phyloP scores from a whole-genome alignment of 2,888 invertebrate genomes.

The Tachina fera region DNA sequence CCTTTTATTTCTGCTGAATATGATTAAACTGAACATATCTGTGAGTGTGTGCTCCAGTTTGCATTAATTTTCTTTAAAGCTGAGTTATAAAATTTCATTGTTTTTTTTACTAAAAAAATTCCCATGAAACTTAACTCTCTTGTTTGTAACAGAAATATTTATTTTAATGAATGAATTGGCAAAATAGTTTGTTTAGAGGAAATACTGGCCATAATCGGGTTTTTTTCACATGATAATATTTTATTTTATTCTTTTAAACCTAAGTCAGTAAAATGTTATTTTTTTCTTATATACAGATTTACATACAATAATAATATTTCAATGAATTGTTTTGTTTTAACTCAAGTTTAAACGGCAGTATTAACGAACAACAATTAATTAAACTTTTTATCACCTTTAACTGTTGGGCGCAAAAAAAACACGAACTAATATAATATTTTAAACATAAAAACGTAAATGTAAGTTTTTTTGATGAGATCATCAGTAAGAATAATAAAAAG shows the following conservation, averaged over 20 bases:
- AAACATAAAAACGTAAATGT: slow-evolving; percentile 18
- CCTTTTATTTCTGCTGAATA: too few relatives aligned
- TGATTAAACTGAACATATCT: too few relatives aligned
- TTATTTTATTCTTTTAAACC: not conserved
- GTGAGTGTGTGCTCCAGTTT: too few relatives aligned
- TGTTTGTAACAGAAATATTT: not conserved
- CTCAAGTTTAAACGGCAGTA: slow-evolving; percentile 20
- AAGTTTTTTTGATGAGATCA: slow-evolving; percentile 67
- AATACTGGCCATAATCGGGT: not conserved
- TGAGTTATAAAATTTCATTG: not conserved
- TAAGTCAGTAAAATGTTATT: not conserved
- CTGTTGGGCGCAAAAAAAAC: slow-evolving; percentile 3
- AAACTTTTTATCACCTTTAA: slow-evolving; percentile 52
- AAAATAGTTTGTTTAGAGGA: not conserved
- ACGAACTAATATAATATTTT: not conserved
- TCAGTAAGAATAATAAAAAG: slow-evolving; percentile 39
- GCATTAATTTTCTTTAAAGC: too few relatives aligned
- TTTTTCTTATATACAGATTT: not conserved
- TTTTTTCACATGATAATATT: not conserved
- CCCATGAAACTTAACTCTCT: slow-evolving; percentile 14
- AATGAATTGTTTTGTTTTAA: slow-evolving; percentile 1
- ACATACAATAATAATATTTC: not conserved
- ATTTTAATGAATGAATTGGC: not conserved
- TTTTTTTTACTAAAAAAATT: not conserved
- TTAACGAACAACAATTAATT: slow-evolving; percentile 50